Evolutionary conservation across 1,140 invertebrate species (phyloP).

Genomic region (Apolygus lucorum): DNA sequence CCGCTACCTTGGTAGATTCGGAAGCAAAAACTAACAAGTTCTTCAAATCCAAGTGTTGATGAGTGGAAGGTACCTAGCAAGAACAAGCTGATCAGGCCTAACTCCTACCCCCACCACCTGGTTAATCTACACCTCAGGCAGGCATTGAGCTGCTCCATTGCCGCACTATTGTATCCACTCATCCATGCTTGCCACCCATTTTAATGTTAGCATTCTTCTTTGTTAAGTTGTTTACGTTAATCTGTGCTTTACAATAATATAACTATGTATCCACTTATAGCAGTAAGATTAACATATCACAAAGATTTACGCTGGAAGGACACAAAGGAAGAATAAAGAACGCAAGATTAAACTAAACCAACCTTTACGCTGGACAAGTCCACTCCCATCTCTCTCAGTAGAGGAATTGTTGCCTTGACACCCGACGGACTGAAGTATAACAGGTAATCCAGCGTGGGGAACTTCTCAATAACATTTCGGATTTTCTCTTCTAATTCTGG

Average conservation of each 20-base stretch:
- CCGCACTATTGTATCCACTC: not conserved
- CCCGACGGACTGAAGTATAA: slow-evolving; percentile 7
- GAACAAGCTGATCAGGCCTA: no score
- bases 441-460: not conserved
- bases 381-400: not conserved
- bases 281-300: not conserved
- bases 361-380: not conserved
- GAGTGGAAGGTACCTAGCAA: no score
- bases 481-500: not conserved
- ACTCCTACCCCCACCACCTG: no score
- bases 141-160: no score
- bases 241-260: not conserved
- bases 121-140: no score
- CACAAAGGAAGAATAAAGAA: not conserved
- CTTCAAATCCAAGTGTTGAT: no score
- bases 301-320: no score
- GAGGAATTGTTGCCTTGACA: not conserved
- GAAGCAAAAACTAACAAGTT: no score
- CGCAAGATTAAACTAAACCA: not conserved
- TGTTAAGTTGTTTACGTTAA: no score
- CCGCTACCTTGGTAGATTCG: no score
- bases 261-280: not conserved
- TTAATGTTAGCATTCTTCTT: not conserved
- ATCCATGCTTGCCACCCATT: not conserved
- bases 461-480: not conserved